Base-by-base conservation (phyloP, 1,140 invertebrate genomes). In the Drosophila lowei region DNA sequence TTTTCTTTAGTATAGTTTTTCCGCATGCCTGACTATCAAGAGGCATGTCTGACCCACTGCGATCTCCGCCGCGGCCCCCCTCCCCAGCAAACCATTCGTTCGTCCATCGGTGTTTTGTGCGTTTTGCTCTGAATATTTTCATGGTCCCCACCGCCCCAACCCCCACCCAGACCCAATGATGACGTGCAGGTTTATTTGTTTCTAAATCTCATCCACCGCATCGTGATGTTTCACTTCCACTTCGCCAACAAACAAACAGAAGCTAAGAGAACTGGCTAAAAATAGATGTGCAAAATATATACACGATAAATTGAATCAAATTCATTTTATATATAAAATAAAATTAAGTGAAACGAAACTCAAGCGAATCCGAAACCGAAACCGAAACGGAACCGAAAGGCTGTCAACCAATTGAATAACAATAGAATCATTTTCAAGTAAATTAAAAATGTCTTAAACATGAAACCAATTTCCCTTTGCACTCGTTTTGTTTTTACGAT, bases 111-210 rank as follows among this genome's bases (percentile, higher is more conserved):
- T 13, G 4, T 38, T 38, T 16, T 49, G 23, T 18, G 16, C 54
- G 53, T 57, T 42, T 38, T 44, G 53, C 30, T 61, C 60, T 62
- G 58, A 48, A 80, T 66, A 47, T 18, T 77, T 60, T 76, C 61
- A 66, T 49, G 61, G 57, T 76, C 41, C 58, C 47, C 30, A 11
- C 9, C 3, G 7, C 30, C 30, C 23, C 30, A 30, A 7, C 0
- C 34, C 23, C 23, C 23, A 3, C 9, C 9, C 34, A 34, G 9
- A 38, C 11, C 11, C 34, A 38, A 52, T 18, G 41, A 61, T 75
- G 72, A 72, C 44, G 65, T 75, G 77, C 53, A 75, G n/a, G 65
- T 65, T 38, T 75, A 80, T 75, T 72, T 76, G 57, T 57, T 60
- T 67, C 49, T 54, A 43, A 77, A 66, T 77, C 44, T 61, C 47